These are phyloP conservation scores for Drosophila mojavensis DNA, from an alignment of 1,140 invertebrate species.

Conservation along the genomic window DNA sequence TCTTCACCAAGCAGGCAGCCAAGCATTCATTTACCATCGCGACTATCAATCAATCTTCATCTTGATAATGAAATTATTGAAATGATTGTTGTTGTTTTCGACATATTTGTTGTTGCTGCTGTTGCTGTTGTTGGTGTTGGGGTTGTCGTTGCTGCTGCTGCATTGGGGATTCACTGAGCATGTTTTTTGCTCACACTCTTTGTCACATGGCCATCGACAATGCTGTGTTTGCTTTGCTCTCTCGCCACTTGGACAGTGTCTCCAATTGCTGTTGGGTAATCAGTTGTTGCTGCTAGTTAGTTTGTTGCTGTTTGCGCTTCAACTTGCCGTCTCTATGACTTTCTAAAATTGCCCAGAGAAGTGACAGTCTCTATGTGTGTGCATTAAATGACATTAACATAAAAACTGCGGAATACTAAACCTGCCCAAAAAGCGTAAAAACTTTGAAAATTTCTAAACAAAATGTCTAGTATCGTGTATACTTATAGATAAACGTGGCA, in stretches of 20 bases:
- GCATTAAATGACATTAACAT: slow-evolving; percentile 29
- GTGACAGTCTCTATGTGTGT: slow-evolving; percentile 15
- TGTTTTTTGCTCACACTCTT: slow-evolving; percentile 33
- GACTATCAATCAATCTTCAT: slow-evolving; percentile 75
- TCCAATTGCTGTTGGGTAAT: slow-evolving; percentile 58
- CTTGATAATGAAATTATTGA: slow-evolving; percentile 80
- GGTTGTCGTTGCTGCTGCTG: not conserved
- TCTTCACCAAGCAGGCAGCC: slow-evolving; percentile 44
- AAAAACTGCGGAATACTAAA: slow-evolving; percentile 13
- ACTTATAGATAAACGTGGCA: not conserved
- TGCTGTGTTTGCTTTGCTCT: slow-evolving; percentile 6
- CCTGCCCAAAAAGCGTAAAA: not conserved
- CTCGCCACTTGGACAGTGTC: slow-evolving; percentile 8
- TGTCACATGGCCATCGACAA: slow-evolving; percentile 55
- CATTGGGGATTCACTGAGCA: slow-evolving; percentile 7
- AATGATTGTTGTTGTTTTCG: slow-evolving; percentile 46
- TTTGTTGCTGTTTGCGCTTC: slow-evolving; percentile 45
- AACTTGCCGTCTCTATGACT: slow-evolving; percentile 60
- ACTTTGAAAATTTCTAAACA: not conserved
- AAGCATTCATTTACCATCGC: slow-evolving; percentile 40
- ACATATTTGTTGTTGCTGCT: not conserved
- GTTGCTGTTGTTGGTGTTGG: not conserved
- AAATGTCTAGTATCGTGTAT: not conserved
- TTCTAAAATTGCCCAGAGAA: slow-evolving; percentile 50
- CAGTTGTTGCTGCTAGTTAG: slow-evolving; percentile 31